Conservation (phyloP, 2,888 invertebrate genomes). For the Epinotia nisella region DNA sequence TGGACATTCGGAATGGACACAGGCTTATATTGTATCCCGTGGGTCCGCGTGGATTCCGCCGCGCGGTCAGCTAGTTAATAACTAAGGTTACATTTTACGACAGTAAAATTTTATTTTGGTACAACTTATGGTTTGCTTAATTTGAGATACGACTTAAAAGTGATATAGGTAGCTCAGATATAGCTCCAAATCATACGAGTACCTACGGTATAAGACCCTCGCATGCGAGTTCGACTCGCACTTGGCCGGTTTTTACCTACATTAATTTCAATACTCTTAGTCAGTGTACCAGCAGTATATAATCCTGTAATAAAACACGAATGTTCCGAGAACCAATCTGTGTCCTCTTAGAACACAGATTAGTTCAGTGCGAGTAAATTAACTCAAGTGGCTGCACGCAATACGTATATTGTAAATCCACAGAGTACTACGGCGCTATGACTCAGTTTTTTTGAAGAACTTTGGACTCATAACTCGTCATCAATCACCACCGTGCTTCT, state of each 20-base stretch:
- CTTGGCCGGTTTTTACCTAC: background rate
- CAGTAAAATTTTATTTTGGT: too few species aligned
- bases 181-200: too few species aligned
- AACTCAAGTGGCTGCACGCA: conserved; percentile 32
- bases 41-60: too few species aligned
- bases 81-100: too few species aligned
- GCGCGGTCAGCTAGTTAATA: too few species aligned
- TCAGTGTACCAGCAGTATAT: background rate
- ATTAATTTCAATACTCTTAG: background rate
- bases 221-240: too few species aligned
- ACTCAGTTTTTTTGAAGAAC: conserved; percentile 9
- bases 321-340: conserved; percentile 18
- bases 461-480: background rate
- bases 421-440: background rate
- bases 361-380: conserved; percentile 13
- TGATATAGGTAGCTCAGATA: too few species aligned
- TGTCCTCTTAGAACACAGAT: conserved; percentile 22
- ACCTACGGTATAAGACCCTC: too few species aligned
- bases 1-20: too few species aligned
- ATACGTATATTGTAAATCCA: conserved; percentile 25
- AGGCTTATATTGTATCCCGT: too few species aligned
- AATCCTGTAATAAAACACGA: conserved; percentile 4
- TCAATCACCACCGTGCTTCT: background rate
- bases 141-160: too few species aligned
- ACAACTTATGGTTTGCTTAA: too few species aligned